Percentiles rank a stretch among this genome's conserved stretches.
These are phyloP conservation scores for Noctua pronuba DNA, from an alignment of 2,888 invertebrate species.

Conservation along the genomic window DNA sequence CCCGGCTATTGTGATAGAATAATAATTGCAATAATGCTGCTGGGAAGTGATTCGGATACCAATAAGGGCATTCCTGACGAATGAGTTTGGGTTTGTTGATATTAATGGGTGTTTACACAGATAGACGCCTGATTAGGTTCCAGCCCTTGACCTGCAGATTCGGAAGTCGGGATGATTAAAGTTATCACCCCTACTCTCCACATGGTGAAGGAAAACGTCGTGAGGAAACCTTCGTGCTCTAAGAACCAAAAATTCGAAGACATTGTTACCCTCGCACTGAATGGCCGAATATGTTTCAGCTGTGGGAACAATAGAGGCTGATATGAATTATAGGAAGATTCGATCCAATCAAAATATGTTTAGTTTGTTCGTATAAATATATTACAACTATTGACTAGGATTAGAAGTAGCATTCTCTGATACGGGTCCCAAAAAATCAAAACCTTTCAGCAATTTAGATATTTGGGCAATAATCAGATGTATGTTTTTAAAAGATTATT, in stretches of 20 bases:
- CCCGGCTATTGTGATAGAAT: slow-evolving; percentile 51
- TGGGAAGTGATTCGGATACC: slow-evolving; percentile 38
- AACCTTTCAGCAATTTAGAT: background rate
- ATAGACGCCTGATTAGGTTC: background rate
- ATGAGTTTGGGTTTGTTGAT: slow-evolving; percentile 5
- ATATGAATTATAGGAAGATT: background rate
- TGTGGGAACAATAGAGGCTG: background rate
- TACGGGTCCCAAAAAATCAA: background rate
- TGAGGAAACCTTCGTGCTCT: background rate
- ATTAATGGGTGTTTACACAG: background rate
- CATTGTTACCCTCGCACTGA: background rate
- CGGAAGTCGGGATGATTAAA: background rate
- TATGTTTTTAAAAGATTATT: background rate
- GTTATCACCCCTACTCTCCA: background rate
- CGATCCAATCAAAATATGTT: background rate
- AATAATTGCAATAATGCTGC: slow-evolving; percentile 39
- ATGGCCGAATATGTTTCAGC: background rate
- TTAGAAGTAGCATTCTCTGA: background rate
- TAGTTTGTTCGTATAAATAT: background rate
- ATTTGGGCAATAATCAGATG: background rate
- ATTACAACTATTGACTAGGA: background rate
- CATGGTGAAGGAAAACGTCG: background rate
- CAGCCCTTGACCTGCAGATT: background rate
- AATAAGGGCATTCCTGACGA: slow-evolving; percentile 1
- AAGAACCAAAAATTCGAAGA: background rate